Base-by-base conservation (phyloP, 2,888 invertebrate genomes). In the Spisula solida region DNA sequence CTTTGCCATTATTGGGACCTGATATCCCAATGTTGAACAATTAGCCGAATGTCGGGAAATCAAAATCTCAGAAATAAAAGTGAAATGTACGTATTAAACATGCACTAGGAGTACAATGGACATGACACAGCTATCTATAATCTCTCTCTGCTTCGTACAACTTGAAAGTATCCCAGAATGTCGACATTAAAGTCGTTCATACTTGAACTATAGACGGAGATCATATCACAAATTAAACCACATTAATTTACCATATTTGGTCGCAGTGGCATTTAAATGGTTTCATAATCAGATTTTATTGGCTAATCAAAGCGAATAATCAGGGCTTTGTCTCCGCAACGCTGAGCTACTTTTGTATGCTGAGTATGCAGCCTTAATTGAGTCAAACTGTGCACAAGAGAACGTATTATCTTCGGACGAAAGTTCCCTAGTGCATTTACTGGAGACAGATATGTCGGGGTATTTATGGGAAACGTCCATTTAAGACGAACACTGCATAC, bases 161-260 rank as follows among this genome's bases (percentile, higher is more conserved):
- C n/a, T 29, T 29, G 16, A 75, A 31, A 31, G 25, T 75, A 31
- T 66, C 60, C 60, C 14, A 75, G 34, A 75, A 75, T 10, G 25
- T 31, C 12, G 12, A 14, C 18, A 75, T 75, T 31, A 34, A 75
- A 12, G 2, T 75, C 34, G 31, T 75, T 75, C 31, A 75, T 75
- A 5, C 16, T 31, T 75, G 75, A 75, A 31, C 80, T 80, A 51
- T 51, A 80, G 75, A 75, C 5, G 75, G 31, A 75, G 75, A 75
- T 75, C 34, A 31, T 75, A 75, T 75, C 75, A 34, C 75, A 34
- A 34, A 75, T 75, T 75, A 31, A 51, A 47, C 51, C 41, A n/a
- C 20, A 51, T 55, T 79, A 85, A 55, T 66, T 85, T 79, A 75
- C 85, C 85, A 85, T 85, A 85, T 85, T 85, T 85, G 85, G 85